Evolutionary conservation across 2,888 invertebrate species (phyloP).

Genomic region (Drosophila histrio): DNA sequence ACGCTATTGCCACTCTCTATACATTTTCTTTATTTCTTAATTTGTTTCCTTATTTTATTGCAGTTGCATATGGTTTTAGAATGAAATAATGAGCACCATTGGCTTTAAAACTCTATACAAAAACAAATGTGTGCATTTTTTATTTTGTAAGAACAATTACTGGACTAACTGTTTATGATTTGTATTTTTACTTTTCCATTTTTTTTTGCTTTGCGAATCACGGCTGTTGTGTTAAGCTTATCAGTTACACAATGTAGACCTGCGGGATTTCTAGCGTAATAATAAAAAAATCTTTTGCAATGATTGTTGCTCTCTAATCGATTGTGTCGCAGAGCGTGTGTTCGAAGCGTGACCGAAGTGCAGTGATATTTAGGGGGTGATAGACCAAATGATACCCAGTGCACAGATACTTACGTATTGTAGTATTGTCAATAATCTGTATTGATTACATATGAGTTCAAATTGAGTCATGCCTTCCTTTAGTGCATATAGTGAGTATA

Average conservation of each 20-base stretch:
- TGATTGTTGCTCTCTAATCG: slow-evolving; percentile 32
- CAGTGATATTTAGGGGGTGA: slow-evolving; percentile 32
- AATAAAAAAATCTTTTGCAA: neutral
- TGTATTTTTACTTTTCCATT: too few relatives aligned
- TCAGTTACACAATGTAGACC: slow-evolving; percentile 5
- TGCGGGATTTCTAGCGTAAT: neutral
- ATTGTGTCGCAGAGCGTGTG: slow-evolving; percentile 1
- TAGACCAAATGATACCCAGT: neutral
- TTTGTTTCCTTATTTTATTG: too few relatives aligned
- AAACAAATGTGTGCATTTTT: too few relatives aligned
- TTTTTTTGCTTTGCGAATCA: neutral
- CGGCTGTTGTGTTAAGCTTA: neutral
- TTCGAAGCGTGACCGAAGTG: slow-evolving; percentile 44
- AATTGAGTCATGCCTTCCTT: neutral
- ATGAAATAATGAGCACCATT: too few relatives aligned
- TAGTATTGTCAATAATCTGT: neutral
- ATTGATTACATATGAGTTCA: neutral
- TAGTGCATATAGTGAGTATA: neutral
- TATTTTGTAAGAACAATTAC: too few relatives aligned
- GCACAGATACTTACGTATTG: neutral
- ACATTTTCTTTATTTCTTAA: too few relatives aligned
- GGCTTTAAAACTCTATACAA: too few relatives aligned
- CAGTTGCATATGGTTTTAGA: too few relatives aligned
- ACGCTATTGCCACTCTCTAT: too few relatives aligned
- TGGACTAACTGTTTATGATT: neutral